phyloP scores from a whole-genome alignment of 2,113 vertebrate genomes.

The Pitta sordida region DNA sequence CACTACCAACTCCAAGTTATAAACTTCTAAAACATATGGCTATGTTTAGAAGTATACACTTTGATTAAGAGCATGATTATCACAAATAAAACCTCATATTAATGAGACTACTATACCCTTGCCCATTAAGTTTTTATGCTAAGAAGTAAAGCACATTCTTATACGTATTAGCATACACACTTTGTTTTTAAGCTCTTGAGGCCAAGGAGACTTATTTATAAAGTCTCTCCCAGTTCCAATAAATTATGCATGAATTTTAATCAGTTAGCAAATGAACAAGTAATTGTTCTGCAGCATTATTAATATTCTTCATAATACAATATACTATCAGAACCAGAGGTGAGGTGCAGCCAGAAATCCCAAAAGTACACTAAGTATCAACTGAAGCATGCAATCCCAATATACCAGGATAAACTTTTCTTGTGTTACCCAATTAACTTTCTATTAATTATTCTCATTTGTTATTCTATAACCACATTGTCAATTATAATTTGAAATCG shows the following conservation, averaged over 20 bases:
- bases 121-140: constrained; percentile 62
- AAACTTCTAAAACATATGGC: background rate
- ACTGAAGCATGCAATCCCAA: constrained; percentile 68
- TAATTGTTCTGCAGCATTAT: constrained; percentile 79
- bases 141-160: constrained; percentile 56
- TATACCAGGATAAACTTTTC: constrained; percentile 69
- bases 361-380: constrained; percentile 61
- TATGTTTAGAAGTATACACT: constrained; percentile 15
- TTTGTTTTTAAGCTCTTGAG: constrained; percentile 72
- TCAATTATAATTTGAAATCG: constrained; percentile 59
- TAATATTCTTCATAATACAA: constrained; percentile 79
- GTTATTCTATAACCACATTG: constrained; percentile 59
- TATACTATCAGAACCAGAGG: constrained; percentile 69
- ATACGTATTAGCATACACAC: constrained; percentile 70
- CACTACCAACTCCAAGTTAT: background rate
- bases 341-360: constrained; percentile 66
- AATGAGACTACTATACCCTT: constrained; percentile 62
- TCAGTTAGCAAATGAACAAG: constrained; percentile 79
- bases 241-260: constrained; percentile 85
- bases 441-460: constrained; percentile 71
- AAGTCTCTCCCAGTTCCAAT: constrained; percentile 73
- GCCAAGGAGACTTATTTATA: constrained; percentile 72
- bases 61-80: constrained; percentile 53
- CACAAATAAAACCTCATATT: constrained; percentile 51
- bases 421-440: constrained; percentile 74